Base-by-base conservation (phyloP, 2,113 vertebrate species). In the Callospermophilus lateralis region DNA sequence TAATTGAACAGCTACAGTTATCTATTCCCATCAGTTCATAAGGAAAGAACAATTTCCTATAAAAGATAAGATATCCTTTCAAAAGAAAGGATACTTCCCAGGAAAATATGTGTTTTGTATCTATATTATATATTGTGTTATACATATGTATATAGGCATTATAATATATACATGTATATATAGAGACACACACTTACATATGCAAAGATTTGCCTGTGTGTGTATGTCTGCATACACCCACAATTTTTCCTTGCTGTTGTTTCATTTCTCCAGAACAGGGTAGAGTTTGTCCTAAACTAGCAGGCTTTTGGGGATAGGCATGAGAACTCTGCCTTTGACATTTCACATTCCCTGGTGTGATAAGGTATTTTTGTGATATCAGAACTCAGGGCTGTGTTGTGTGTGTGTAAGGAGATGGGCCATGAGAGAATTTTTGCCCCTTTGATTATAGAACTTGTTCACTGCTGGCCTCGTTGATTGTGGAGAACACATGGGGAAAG, bases 211-310 rank as follows among this genome's bases (percentile, higher is more conserved):
- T 15, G 51, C 15, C 17, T 53, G 1, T 22, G 13, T 24, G 4
- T 28, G 20, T 20, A 55, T 7, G 4, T 4, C 45, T 5, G 12
- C 3, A 6, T 0, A 42, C 10, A n/a, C 37, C n/a, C 26, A 67
- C 42, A 10, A 30, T 1, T 6, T 48, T 34, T 51, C 19, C 3
- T 79, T 63, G 30, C 16, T 37, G 34, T 48, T 83, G 68, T 91
- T 87, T 67, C 61, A 28, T 85, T 89, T 83, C 9, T 26, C 20
- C 5, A 0, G 3, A 90, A 37, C 28, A 48, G 19, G 72, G 63
- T 26, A 65, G 34, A 53, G 24, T 68, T 81, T 81, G 12, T 77
- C 4, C 26, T 83, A 26, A 70, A 11, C 3, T 20, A 4, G 34
- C 77, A 13, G 30, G 51, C 61, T 37, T n/a, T 81, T 26, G 37